Conservation (phyloP, 2,888 invertebrate species). For the Mellilla xanthometata region DNA sequence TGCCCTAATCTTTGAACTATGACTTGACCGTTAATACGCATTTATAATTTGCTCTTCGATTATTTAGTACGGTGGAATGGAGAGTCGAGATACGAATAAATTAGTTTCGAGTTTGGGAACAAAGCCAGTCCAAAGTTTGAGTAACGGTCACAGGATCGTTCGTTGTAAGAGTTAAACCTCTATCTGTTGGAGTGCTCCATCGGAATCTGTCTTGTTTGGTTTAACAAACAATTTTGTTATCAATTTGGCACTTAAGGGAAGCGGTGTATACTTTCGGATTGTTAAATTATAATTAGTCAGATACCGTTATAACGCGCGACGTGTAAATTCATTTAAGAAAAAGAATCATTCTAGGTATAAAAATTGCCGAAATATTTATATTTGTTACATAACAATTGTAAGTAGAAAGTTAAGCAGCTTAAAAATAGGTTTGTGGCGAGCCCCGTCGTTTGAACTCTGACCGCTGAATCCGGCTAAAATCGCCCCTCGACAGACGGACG, state of each 20-base stretch:
- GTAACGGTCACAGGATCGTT: constrained; percentile 76
- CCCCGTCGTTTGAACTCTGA: constrained; percentile 47
- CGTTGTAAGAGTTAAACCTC: constrained; percentile 68
- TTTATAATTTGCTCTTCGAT: constrained; percentile 81
- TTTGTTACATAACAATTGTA: neutral
- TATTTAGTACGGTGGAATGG: constrained; percentile 74
- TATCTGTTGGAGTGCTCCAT: constrained; percentile 59
- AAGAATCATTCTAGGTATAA: too few relatives aligned
- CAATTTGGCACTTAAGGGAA: constrained; percentile 28
- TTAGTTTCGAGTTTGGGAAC: constrained; percentile 80
- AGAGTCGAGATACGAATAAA: constrained; percentile 76
- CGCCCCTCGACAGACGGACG: constrained; percentile 27
- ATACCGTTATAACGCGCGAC: too few relatives aligned
- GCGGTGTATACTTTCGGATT: constrained; percentile 16
- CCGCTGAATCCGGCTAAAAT: constrained; percentile 41
- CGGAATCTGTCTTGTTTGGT: constrained; percentile 52
- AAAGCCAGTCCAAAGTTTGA: constrained; percentile 74
- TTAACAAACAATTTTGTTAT: constrained; percentile 50
- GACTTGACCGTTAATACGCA: constrained; percentile 83
- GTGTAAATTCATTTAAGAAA: too few relatives aligned
- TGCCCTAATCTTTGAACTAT: constrained; percentile 83
- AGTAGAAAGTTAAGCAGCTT: constrained; percentile 18
- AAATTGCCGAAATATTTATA: too few relatives aligned
- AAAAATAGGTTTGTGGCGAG: constrained; percentile 34
- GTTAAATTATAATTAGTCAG: neutral